Percentiles rank a stretch among this genome's conserved stretches.
Evolutionary conservation across 2,113 vertebrate genomes (phyloP).

Genomic region (Lucifuga dentata): DNA sequence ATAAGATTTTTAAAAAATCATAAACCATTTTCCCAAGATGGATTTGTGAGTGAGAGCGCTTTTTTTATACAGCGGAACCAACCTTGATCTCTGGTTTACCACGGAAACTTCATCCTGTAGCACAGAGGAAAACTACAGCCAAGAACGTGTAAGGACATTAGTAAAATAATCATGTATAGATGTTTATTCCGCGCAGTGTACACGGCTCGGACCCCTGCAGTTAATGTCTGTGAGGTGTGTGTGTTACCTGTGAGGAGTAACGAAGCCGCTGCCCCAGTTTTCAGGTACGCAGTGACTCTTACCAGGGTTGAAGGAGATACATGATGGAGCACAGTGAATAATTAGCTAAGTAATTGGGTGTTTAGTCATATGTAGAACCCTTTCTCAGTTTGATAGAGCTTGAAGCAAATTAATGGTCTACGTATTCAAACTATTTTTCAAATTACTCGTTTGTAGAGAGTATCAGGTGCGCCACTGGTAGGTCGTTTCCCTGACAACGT

Average conservation of each 20-base stretch:
- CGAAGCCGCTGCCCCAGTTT: conserved; percentile 14
- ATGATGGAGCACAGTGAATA: too few relatives aligned
- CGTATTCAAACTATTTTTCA: too few relatives aligned
- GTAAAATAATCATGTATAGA: conserved; percentile 71
- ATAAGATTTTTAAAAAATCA: too few relatives aligned
- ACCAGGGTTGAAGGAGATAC: background rate
- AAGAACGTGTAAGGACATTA: conserved; percentile 66
- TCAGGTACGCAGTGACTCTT: conserved; percentile 50
- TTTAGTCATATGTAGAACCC: background rate
- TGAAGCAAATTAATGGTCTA: too few relatives aligned
- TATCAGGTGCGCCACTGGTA: background rate
- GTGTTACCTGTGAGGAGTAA: conserved; percentile 43
- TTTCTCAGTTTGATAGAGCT: too few relatives aligned
- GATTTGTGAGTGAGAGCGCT: too few relatives aligned
- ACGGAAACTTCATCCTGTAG: conserved; percentile 34
- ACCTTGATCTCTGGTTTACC: background rate
- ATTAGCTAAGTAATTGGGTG: background rate
- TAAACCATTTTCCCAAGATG: too few relatives aligned
- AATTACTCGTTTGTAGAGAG: too few relatives aligned
- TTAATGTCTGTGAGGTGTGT: conserved; percentile 4
- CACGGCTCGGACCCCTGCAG: conserved; percentile 28
- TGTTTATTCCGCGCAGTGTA: conserved; percentile 37
- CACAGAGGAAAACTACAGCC: conserved; percentile 16
- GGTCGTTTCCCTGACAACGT: background rate
- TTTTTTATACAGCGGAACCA: conserved; percentile 62